phyloP scores from a whole-genome alignment of 2,113 vertebrate genomes.

The Heloderma charlesbogerti region DNA sequence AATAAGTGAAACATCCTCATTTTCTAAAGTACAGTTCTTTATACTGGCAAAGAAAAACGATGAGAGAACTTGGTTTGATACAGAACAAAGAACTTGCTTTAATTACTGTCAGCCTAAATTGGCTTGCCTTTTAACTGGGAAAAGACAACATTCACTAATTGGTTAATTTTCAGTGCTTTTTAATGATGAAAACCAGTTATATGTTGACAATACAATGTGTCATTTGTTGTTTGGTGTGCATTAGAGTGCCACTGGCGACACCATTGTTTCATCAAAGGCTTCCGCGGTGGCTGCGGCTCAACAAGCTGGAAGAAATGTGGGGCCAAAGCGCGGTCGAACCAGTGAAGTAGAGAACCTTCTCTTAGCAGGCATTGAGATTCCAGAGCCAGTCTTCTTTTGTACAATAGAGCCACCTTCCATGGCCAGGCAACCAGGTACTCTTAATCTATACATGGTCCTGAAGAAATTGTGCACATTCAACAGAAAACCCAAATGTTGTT shows the following conservation, averaged over 20 bases:
- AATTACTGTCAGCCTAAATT: not conserved
- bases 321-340: constrained; percentile 30
- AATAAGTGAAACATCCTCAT: not conserved
- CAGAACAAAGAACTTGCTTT: not conserved
- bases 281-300: constrained; percentile 82
- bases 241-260: constrained; percentile 95
- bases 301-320: constrained; percentile 70
- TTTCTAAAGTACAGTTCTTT: not conserved
- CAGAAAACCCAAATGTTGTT: no score
- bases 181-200: not conserved
- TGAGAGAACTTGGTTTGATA: not conserved
- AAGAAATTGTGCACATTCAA: not conserved
- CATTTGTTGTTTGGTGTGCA: constrained; percentile 6
- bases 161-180: not conserved
- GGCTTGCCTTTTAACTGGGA: not conserved
- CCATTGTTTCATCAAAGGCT: constrained; percentile 91
- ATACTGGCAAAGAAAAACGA: not conserved
- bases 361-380: constrained; percentile 92
- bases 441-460: not conserved
- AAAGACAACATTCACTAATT: not conserved
- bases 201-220: not conserved
- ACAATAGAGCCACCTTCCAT: constrained; percentile 95
- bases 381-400: constrained; percentile 98
- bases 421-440: constrained; percentile 88
- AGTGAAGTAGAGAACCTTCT: constrained; percentile 73